Percentiles rank a stretch among this genome's conserved stretches.
Conservation (phyloP, 2,888 invertebrate genomes). For the Lumbricus terrestris region DNA sequence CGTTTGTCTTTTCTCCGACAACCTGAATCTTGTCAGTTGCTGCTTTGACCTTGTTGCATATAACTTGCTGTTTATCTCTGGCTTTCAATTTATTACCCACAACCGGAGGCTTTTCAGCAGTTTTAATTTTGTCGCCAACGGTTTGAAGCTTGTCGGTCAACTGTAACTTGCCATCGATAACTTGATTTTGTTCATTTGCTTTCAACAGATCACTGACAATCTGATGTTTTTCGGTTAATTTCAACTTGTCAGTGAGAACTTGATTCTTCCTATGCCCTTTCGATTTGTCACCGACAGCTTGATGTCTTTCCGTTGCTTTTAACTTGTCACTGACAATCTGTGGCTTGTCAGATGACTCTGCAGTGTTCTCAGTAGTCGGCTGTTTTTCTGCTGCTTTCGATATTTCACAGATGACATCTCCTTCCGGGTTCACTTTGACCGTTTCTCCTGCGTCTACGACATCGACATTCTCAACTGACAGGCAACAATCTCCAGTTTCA, state of each 20-base stretch:
- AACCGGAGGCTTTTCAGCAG: not conserved
- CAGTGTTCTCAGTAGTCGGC: not conserved
- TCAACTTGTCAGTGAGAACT: not conserved
- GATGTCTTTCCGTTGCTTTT: not conserved
- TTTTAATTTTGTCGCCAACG: not conserved
- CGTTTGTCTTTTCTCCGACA: not conserved
- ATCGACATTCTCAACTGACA: not conserved
- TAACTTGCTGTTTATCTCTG: not conserved
- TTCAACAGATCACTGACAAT: not conserved
- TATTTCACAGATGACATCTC: not conserved
- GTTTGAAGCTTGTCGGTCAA: too few relatives aligned
- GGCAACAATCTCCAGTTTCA: too few relatives aligned
- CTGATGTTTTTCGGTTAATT: not conserved
- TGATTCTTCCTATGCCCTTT: not conserved
- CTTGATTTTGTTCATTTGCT: conserved; percentile 3
- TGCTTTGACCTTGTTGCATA: not conserved
- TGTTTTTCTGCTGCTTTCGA: not conserved
- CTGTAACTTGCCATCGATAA: not conserved
- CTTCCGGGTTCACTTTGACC: not conserved
- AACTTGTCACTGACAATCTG: not conserved
- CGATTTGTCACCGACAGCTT: not conserved
- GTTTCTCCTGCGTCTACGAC: not conserved
- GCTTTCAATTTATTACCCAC: not conserved
- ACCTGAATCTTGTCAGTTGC: not conserved
- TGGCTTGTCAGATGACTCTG: not conserved